Conservation (phyloP, 2,113 vertebrate species). For the Numida meleagris region DNA sequence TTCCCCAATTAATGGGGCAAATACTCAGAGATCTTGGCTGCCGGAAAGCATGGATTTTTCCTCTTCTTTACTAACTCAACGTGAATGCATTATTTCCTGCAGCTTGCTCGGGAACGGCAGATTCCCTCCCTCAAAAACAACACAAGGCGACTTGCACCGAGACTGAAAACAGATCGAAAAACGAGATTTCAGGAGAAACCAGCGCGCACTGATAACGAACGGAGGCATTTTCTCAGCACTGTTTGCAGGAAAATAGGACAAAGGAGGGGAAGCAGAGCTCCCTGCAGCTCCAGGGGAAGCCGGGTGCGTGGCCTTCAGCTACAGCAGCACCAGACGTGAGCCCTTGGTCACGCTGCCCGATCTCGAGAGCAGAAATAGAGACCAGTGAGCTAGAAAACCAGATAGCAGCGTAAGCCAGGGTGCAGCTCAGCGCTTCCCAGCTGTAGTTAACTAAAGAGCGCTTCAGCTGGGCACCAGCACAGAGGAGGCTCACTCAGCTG, state of each 20-base stretch:
- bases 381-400: neutral
- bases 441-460: neutral
- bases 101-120: neutral
- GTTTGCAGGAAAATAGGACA: neutral
- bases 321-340: neutral
- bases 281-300: neutral
- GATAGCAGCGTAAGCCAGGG: neutral
- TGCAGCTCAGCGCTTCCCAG: neutral
- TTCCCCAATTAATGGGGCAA: neutral
- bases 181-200: neutral
- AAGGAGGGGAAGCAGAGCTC: neutral
- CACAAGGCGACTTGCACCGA: rapidly evolving
- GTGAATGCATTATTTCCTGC: too few species aligned
- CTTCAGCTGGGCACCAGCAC: neutral
- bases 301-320: neutral
- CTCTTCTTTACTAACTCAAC: neutral
- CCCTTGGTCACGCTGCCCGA: neutral
- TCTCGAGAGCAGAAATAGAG: neutral
- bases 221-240: rapidly evolving
- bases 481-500: neutral
- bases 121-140: neutral
- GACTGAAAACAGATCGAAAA: neutral
- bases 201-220: rapidly evolving
- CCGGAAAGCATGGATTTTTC: neutral
- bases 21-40: neutral